Evolutionary conservation across 2,888 invertebrate species (phyloP).

Genomic region (Schizotus pectinicornis): DNA sequence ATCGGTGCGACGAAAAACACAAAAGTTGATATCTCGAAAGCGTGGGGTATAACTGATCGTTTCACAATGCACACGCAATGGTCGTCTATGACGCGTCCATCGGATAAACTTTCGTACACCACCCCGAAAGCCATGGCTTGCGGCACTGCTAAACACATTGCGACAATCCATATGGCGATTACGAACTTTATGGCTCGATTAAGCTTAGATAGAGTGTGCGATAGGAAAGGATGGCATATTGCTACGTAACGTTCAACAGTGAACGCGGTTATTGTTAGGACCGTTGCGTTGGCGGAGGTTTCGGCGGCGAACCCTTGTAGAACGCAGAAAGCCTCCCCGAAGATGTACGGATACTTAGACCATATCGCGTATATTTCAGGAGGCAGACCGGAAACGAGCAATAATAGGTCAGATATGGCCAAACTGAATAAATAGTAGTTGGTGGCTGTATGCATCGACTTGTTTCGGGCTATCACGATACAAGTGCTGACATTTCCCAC

Average conservation of each 20-base stretch:
- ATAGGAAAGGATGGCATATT: conserved; percentile 84
- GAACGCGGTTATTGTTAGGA: conserved; percentile 86
- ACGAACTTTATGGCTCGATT: conserved; percentile 80
- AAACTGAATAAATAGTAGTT: conserved; percentile 85
- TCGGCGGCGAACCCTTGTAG: conserved; percentile 78
- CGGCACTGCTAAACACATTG: conserved; percentile 76
- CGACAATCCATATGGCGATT: conserved; percentile 77
- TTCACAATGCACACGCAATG: conserved; percentile 54
- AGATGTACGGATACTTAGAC: conserved; percentile 75
- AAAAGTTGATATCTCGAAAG: conserved; percentile 63
- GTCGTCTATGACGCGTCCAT: conserved; percentile 45
- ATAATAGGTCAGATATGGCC: conserved; percentile 81
- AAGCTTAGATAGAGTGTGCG: conserved; percentile 83
- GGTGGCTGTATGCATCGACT: conserved; percentile 83
- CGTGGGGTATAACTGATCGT: conserved; percentile 55
- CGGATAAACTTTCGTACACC: conserved; percentile 52
- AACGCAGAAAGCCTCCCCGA: conserved; percentile 77
- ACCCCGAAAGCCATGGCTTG: conserved; percentile 84
- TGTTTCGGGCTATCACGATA: conserved; percentile 81
- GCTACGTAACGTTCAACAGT: conserved; percentile 88
- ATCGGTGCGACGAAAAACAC: conserved; percentile 67
- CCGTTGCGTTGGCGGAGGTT: conserved; percentile 85
- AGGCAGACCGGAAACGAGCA: conserved; percentile 82
- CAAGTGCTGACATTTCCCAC: conserved; percentile 86
- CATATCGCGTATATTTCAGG: conserved; percentile 73